phyloP scores from a whole-genome alignment of 2,888 invertebrate genomes.

The Thelaira solivaga region DNA sequence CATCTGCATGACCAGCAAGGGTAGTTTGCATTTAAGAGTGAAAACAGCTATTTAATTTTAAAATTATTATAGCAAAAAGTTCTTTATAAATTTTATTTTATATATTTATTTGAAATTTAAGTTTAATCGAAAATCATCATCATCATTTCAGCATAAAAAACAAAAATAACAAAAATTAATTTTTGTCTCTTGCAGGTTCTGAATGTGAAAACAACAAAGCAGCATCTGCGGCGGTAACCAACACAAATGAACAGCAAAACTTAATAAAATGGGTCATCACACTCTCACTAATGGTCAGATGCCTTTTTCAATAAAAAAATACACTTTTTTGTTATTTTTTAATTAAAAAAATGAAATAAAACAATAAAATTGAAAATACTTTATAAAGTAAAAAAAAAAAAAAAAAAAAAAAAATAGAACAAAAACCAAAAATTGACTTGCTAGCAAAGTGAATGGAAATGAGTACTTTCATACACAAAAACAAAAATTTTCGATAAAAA shows the following conservation, averaged over 20 bases:
- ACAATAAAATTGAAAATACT: constrained; percentile 28
- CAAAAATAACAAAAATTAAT: constrained; percentile 60
- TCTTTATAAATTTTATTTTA: background rate
- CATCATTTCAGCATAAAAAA: constrained; percentile 50
- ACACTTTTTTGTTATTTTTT: constrained; percentile 8
- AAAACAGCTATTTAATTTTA: no score
- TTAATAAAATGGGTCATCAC: constrained; percentile 41
- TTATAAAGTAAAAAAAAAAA: constrained; percentile 12
- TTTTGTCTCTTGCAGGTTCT: constrained; percentile 66
- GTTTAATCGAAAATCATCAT: constrained; percentile 42
- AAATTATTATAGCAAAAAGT: background rate
- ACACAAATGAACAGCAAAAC: constrained; percentile 13
- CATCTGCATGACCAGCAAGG: no score
- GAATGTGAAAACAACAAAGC: constrained; percentile 65
- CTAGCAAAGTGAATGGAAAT: constrained; percentile 14
- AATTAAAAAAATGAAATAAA: constrained; percentile 25
- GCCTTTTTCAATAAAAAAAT: constrained; percentile 51
- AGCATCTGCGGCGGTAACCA: constrained; percentile 38
- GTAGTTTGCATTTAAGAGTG: no score
- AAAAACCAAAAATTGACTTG: constrained; percentile 15
- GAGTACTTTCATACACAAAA: background rate
- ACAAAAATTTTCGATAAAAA: constrained; percentile 22
- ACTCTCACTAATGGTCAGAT: constrained; percentile 42
- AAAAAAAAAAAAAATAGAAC: background rate
- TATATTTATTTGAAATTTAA: constrained; percentile 37